Evolutionary conservation across 92 coral and sea anemone species (phyloP), one percentile per base, ranked within the genome.

Genomic region (Ricordea florida): DNA sequence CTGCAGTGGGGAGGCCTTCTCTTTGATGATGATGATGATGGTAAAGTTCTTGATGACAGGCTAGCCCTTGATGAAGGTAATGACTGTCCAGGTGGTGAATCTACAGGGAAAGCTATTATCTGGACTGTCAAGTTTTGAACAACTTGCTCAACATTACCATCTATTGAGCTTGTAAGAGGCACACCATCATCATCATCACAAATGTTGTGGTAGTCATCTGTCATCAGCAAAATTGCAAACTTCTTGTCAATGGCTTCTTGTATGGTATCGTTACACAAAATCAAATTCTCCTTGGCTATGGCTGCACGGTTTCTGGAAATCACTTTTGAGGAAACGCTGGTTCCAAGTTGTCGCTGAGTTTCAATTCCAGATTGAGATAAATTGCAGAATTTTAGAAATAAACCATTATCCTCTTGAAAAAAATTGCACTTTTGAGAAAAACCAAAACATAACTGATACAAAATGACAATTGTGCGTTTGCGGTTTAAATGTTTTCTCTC

Each of bases 171-270:
- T n/a, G n/a, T n/a, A n/a, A n/a, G n/a, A n/a, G n/a, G n/a, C n/a
- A n/a, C n/a, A n/a, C n/a, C n/a, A n/a, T n/a, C n/a, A n/a, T n/a
- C n/a, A n/a, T n/a, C n/a, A n/a, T n/a, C n/a, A n/a, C n/a, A n/a
- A n/a, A 77, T 77, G 75, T 77, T 50, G 26, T 57, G 69, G 20
- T 77, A 44, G 60, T 77, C 62, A 10, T 74, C 71, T 36, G 55
- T 53, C 53, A 65, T 61, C 24, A 77, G 10, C 35, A 64, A n/a
- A 33, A 77, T 48, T 18, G 72, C 10, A 32, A 8, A 30, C 43
- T 65, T 30, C 31, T 78, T 56, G 36, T 64, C 22, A 17, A 78
- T 43, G 1, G 84, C 51, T 42, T 77, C 67, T 28, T 21, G 1
- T 5, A 65, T 77, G 26, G 66, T 38, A 18, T 78, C 25, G 55